Evolutionary conservation across 2,888 invertebrate genomes (phyloP), one percentile per base, ranked within the genome.

Genomic region (Synanthedon vespiformis): DNA sequence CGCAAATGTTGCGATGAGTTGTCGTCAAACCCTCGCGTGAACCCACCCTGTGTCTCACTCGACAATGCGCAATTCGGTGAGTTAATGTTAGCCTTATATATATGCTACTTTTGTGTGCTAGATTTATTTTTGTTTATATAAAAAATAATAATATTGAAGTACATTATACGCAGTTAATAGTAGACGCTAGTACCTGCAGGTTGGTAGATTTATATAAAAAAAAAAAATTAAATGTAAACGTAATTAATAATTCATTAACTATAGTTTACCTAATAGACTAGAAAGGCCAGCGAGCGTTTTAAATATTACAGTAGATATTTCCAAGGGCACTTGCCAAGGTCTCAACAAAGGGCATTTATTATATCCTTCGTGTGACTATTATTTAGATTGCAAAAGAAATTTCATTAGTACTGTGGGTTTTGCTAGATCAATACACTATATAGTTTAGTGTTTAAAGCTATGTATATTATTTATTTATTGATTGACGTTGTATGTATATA

Each of bases 51-150:
- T 52, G 69, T 77, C 27, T 70, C 75, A 49, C 70, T 70, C 66
- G 81, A 85, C 71, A 74, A 85, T 84, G 87, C 73, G 70, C 77
- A 75, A 62, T 81, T 82, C 67, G 85, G 86, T 86, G 57, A 77
- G 82, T 65, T 16, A 16, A 6, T 44, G 13, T n/a, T 22, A 16
- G 16, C 48, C 18, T 16, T 18, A 16, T 16, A 14, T 48, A 48
- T 6, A 22, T 18, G 18, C 16, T 48, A 48, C 48, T 6, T 48
- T 18, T 48, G 48, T 48, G 34, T 34, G 34, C 34, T 34, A 34
- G 34, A 34, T 34, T 8, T 34, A 34, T 34, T 34, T 34, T 34
- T 34, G 34, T 34, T 10, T 8, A 10, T 34, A 34, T 34, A 34
- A 34, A 34, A 34, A 34, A n/a, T n/a, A n/a, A n/a, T n/a, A 34